Percentiles rank a stretch among this genome's conserved stretches.
These are phyloP conservation scores for Zaprionus africanus DNA, from an alignment of 1,140 invertebrate genomes.

Conservation along the genomic window DNA sequence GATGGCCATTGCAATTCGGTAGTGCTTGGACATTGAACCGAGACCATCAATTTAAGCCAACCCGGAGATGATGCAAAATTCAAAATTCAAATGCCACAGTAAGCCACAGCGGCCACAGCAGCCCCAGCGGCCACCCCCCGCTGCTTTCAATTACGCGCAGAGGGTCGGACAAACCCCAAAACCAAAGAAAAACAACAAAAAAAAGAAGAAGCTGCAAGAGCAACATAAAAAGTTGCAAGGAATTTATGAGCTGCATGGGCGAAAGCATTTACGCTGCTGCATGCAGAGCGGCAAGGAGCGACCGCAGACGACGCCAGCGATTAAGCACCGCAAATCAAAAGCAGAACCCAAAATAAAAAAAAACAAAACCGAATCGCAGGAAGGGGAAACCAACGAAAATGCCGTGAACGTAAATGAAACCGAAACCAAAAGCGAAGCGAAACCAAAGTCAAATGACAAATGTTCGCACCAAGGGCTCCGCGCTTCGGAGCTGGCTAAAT, in stretches of 20 bases:
- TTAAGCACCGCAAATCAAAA: slow-evolving; percentile 77
- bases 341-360: slow-evolving; percentile 28
- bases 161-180: slow-evolving; percentile 11
- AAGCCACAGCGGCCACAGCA: slow-evolving; percentile 24
- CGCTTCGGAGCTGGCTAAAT: slow-evolving; percentile 19
- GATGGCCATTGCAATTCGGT: slow-evolving; percentile 40
- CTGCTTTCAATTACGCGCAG: slow-evolving; percentile 76
- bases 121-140: slow-evolving; percentile 57
- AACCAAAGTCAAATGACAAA: slow-evolving; percentile 73
- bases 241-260: slow-evolving; percentile 71
- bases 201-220: slow-evolving; percentile 2
- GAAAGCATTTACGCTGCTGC: slow-evolving; percentile 50
- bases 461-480: slow-evolving; percentile 56
- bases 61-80: slow-evolving; percentile 7
- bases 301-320: slow-evolving; percentile 73
- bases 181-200: slow-evolving; percentile 27
- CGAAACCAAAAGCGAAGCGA: slow-evolving; percentile 45
- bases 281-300: slow-evolving; percentile 36
- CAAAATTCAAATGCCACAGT: slow-evolving; percentile 38
- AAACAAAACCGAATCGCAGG: slow-evolving; percentile 22
- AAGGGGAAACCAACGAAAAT: slow-evolving; percentile 43
- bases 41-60: slow-evolving; percentile 49
- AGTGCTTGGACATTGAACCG: slow-evolving; percentile 51
- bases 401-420: slow-evolving; percentile 46
- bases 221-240: slow-evolving; percentile 26